phyloP scores from a whole-genome alignment of 2,888 invertebrate species.

The Lycia hirtaria region DNA sequence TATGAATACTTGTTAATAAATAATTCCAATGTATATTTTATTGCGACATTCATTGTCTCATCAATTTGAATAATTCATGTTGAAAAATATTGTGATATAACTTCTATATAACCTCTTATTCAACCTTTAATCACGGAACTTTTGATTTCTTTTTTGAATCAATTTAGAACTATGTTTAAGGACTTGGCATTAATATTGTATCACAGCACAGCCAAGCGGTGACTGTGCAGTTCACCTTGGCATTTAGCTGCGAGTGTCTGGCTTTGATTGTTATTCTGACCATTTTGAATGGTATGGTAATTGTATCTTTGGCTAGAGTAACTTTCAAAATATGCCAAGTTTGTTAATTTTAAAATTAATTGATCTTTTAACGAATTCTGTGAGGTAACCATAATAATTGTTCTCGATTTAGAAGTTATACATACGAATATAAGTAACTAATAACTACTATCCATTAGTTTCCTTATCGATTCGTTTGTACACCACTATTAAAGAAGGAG shows the following conservation, averaged over 20 bases:
- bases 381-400: too few relatives aligned
- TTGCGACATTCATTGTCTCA: too few relatives aligned
- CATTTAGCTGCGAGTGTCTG: constrained; percentile 68
- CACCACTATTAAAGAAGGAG: too few relatives aligned
- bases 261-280: constrained; percentile 51
- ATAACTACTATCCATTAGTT: too few relatives aligned
- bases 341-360: neutral
- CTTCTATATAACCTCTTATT: constrained; percentile 10
- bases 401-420: too few relatives aligned
- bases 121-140: constrained; percentile 28
- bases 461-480: too few relatives aligned
- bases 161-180: constrained; percentile 10
- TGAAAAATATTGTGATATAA: constrained; percentile 26
- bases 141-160: constrained; percentile 36
- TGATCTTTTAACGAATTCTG: neutral
- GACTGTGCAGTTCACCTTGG: constrained; percentile 78
- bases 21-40: too few relatives aligned
- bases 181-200: constrained; percentile 42
- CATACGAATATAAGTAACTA: too few relatives aligned
- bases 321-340: constrained; percentile 16
- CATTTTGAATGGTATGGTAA: constrained; percentile 42
- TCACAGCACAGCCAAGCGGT: constrained; percentile 54
- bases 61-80: constrained; percentile 7
- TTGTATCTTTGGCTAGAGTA: constrained; percentile 45
- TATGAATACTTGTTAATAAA: too few relatives aligned